Base-by-base conservation (phyloP, 2,113 vertebrate species). In the Asarcornis scutulata region DNA sequence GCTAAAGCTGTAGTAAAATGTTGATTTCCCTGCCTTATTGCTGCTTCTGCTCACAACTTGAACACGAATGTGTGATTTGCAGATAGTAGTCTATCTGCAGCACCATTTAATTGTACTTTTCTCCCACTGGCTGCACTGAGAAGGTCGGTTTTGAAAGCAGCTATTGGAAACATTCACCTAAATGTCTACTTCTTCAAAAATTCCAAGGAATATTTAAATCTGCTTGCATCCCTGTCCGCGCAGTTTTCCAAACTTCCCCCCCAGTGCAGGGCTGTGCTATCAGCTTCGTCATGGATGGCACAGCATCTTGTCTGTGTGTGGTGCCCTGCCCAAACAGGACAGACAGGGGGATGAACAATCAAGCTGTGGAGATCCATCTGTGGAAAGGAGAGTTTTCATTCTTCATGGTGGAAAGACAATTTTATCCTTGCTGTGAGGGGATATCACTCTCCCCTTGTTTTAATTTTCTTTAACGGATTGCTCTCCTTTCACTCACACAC, bases 391-490 rank as follows among this genome's bases (percentile, higher is more conserved):
- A 59, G 23, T 59, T 86, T 82, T 71, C 77, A 5, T 88, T 77
- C 53, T 71, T 31, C 74, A 4, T 21, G 67, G 7, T 56, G 31
- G 60, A 94, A 83, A 83, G 95, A 95, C 89, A 91, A 84, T 96
- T 96, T 92, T 75, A 89, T 60, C 72, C 67, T 90, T 40, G 0
- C 27, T 80, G 82, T 52, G 86, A 89, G 88, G 85, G 96, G 95
- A 95, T 95, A 93, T 76, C 83, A 46, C 68, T 96, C 71, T 83
- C 50, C 63, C 76, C 74, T 94, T 95, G 93, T 97, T 86, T 95
- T 53, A 87, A 96, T 93, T 79, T 67, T 94, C 97, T 97, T 95
- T 96, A 91, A 96, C 97, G 91, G 74, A 94, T 71, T 97, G 96
- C 86, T 26, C 96, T 94, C 3, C 5, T 81, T 93, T 67, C 1